Conservation (phyloP, 2,113 vertebrate species). For the Catharus fuscescens region DNA sequence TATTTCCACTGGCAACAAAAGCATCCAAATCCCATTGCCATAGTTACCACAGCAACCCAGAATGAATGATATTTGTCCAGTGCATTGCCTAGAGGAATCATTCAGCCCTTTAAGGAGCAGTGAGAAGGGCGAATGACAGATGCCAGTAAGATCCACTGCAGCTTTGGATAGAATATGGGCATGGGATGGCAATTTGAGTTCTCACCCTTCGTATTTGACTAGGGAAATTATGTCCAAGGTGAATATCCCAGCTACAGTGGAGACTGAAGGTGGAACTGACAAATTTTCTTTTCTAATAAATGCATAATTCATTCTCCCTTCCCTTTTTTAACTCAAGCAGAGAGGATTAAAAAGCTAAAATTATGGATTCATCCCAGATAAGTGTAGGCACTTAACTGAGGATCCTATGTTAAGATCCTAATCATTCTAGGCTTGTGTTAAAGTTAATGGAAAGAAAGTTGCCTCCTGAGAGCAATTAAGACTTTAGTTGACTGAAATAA, state of each 20-base stretch:
- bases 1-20: background rate
- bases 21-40: background rate
- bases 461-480: slow-evolving; percentile 39
- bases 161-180: background rate
- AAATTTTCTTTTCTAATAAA: background rate
- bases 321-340: background rate
- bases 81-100: background rate
- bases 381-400: background rate
- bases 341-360: background rate
- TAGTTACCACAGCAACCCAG: background rate
- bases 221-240: background rate
- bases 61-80: background rate
- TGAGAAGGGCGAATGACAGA: background rate
- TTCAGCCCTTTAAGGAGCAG: background rate
- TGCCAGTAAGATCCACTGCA: background rate
- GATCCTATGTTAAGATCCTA: background rate
- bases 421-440: slow-evolving; percentile 23
- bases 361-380: slow-evolving; percentile 3
- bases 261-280: background rate
- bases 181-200: background rate
- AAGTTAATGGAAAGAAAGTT: slow-evolving; percentile 38
- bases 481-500: slow-evolving; percentile 10
- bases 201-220: background rate
- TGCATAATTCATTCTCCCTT: background rate
- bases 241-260: background rate